A percentile compares a stretch with the other conserved stretches of the same genome.
These are phyloP conservation scores for Halocaridina rubra DNA, from an alignment of 2,888 invertebrate genomes.

Conservation along the genomic window DNA sequence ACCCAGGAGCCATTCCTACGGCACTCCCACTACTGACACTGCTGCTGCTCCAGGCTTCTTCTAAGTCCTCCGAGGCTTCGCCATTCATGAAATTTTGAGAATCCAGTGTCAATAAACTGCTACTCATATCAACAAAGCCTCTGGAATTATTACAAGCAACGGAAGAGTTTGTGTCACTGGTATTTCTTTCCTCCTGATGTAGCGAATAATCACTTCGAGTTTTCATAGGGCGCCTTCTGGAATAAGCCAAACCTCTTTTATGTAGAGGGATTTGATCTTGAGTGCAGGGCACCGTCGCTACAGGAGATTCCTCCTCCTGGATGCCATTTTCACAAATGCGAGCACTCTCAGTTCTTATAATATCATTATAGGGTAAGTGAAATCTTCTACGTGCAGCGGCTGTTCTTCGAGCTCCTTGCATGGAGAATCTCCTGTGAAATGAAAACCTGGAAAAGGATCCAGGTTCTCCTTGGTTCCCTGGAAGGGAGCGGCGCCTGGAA, in stretches of 20 bases:
- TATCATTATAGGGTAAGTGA: background rate
- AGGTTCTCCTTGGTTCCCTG: background rate
- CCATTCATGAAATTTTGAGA: background rate
- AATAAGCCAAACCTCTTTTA: background rate
- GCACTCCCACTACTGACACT: background rate
- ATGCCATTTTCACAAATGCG: background rate
- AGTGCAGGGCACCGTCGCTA: background rate
- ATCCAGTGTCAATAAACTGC: background rate
- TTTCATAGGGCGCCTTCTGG: background rate
- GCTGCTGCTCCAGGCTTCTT: background rate
- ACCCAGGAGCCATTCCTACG: background rate
- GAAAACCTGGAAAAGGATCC: background rate
- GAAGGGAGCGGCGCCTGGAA: slow-evolving; percentile 26
- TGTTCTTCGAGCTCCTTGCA: slow-evolving; percentile 16
- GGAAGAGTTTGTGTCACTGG: background rate
- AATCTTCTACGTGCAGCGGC: background rate
- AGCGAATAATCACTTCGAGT: background rate
- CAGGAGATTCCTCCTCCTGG: background rate
- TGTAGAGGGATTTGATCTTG: background rate
- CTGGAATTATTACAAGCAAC: background rate
- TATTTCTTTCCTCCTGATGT: background rate
- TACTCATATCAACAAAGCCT: background rate
- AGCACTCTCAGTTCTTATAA: background rate
- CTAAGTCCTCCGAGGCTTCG: no score
- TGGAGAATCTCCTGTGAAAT: slow-evolving; percentile 29